Conservation (phyloP, 2,113 vertebrate genomes). For the Paradisaea rubra region DNA sequence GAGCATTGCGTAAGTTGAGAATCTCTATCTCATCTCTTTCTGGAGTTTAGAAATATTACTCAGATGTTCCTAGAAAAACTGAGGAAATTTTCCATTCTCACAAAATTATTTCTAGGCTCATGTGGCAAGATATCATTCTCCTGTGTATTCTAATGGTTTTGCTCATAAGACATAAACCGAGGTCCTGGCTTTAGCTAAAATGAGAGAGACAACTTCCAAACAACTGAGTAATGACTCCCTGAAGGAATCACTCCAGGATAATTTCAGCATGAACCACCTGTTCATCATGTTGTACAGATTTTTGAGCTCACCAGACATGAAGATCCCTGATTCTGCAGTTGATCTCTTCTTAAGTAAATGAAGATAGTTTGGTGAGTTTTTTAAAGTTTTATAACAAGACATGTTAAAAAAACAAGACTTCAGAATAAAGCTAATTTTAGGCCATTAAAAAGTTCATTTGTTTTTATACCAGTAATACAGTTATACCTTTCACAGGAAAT, state of each 20-base stretch:
- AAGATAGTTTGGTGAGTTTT: background rate
- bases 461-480: background rate
- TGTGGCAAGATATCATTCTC: background rate
- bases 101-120: background rate
- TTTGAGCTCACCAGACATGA: background rate
- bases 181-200: background rate
- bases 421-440: background rate
- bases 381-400: background rate
- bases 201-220: background rate
- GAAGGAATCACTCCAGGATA: background rate
- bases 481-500: background rate
- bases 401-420: background rate
- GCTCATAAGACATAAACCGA: background rate
- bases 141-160: background rate
- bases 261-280: background rate
- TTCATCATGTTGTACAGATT: background rate
- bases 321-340: background rate
- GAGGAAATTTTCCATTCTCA: background rate
- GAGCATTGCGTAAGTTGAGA: background rate
- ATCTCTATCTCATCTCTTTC: background rate
- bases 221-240: background rate
- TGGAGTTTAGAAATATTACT: background rate
- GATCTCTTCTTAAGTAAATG: background rate
- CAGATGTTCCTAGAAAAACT: background rate
- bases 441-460: background rate